A percentile compares a stretch with the other conserved stretches of the same genome.
Evolutionary conservation across 2,113 vertebrate species (phyloP).

Genomic region (Onychorhynchus coronatus): DNA sequence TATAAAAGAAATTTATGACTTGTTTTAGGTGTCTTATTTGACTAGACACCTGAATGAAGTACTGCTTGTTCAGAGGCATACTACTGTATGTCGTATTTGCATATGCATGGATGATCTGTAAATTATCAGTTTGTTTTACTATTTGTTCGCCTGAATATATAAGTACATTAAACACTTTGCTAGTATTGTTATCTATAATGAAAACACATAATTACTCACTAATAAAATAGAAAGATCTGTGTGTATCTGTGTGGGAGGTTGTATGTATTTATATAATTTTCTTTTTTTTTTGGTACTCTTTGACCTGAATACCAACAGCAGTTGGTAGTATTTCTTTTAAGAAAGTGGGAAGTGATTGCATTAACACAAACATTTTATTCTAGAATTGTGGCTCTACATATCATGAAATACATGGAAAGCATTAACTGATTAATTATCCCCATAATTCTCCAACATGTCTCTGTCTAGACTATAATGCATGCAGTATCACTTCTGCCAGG

Average conservation of each 20-base stretch:
- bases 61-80: background rate
- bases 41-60: background rate
- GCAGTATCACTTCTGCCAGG: background rate
- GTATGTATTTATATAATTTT: background rate
- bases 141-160: background rate
- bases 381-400: background rate
- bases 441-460: slow-evolving; percentile 7
- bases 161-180: background rate
- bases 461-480: slow-evolving; percentile 19
- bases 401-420: background rate
- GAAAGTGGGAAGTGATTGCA: slow-evolving; percentile 1
- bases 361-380: background rate
- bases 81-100: background rate
- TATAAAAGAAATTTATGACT: background rate
- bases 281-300: background rate
- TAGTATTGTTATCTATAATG: background rate
- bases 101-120: background rate
- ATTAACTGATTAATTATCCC: slow-evolving; percentile 41
- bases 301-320: background rate
- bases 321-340: slow-evolving; percentile 32
- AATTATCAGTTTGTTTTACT: background rate
- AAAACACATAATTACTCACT: background rate
- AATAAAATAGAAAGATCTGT: background rate
- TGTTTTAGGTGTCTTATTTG: background rate
- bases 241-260: fast-evolving